Evolutionary conservation across 2,797 vertebrate species (phyloP), one percentile per base, ranked within the genome.

Genomic region (Darevskia mixta): DNA sequence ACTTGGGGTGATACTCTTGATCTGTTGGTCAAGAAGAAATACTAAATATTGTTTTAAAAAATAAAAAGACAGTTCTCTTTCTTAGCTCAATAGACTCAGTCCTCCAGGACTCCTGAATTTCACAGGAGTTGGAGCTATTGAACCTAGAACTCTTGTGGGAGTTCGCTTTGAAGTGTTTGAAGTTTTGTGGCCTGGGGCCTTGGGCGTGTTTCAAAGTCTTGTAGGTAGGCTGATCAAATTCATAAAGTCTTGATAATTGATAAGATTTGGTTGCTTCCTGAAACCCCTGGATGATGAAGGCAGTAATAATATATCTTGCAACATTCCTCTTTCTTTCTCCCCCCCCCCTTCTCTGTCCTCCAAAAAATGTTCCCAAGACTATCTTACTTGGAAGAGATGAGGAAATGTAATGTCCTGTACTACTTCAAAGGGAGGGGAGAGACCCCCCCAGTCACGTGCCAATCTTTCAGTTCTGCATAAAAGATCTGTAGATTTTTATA

Each of bases 141-240:
- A 49, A 27, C 13, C 17, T 77, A 17, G 25, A 84, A 61, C 13
- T 1, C 25, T 2, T 29, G 23, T n/a, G 32, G 76, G 85, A 82
- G 41, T 87, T 32, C 82, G 10, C 79, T 91, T 58, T 41, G 1
- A 2, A 38, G 45, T 43, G 43, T 76, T 89, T 89, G 43, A 82
- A 66, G 55, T 64, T 43, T 2, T 18, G 15, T 43, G 64, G 15
- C 17, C 41, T 85, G 77, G 80, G 55, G 18, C 0, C 1, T 38
- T 83, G 84, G 76, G 23, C 0, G 75, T 25, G 82, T 77, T 88
- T 90, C 80, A 67, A 89, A 87, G 88, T 58, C 67, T 41, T 35
- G 5, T 4, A 15, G 55, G 20, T 64, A 89, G 8, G 78, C 35
- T 72, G 61, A 79, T 2, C 3, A 27, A 25, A 0, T 0, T 82